These are phyloP conservation scores for Helicolenus hilgendorfi DNA, from an alignment of 2,797 vertebrate genomes.

Conservation along the genomic window DNA sequence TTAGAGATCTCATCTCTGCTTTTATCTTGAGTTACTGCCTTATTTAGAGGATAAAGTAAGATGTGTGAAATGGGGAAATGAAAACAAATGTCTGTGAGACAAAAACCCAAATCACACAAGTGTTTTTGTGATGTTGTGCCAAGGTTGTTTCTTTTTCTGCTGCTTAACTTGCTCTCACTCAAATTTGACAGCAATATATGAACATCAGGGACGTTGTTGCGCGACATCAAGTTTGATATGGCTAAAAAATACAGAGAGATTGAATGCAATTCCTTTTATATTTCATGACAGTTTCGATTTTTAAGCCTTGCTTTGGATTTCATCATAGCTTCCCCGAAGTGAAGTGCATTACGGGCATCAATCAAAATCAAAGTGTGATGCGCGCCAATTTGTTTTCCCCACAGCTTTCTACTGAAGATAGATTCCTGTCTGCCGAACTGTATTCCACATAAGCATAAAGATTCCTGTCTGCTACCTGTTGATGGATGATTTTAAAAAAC, in stretches of 20 bases:
- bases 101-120: neutral
- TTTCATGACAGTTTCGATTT: slow-evolving; percentile 17
- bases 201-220: neutral
- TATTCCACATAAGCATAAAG: slow-evolving; percentile 23
- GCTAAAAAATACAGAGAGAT: neutral
- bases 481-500: slow-evolving; percentile 61
- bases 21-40: slow-evolving; percentile 12
- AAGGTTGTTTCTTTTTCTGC: slow-evolving; percentile 7
- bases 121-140: slow-evolving; percentile 26
- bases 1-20: slow-evolving; percentile 5
- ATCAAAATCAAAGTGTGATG: slow-evolving; percentile 44
- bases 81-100: slow-evolving; percentile 32
- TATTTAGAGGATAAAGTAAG: slow-evolving; percentile 21
- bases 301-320: slow-evolving; percentile 46
- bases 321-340: slow-evolving; percentile 23
- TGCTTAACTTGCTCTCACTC: slow-evolving; percentile 6
- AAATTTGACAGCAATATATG: slow-evolving; percentile 10
- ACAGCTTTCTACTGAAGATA: slow-evolving; percentile 16
- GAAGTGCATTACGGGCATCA: slow-evolving; percentile 31
- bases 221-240: neutral
- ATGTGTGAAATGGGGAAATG: slow-evolving; percentile 12
- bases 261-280: slow-evolving; percentile 12
- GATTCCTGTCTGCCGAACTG: slow-evolving; percentile 13
- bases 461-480: slow-evolving; percentile 29
- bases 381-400: slow-evolving; percentile 32